These are phyloP conservation scores for Pollachius pollachius DNA, from an alignment of 2,113 vertebrate genomes.

Conservation along the genomic window DNA sequence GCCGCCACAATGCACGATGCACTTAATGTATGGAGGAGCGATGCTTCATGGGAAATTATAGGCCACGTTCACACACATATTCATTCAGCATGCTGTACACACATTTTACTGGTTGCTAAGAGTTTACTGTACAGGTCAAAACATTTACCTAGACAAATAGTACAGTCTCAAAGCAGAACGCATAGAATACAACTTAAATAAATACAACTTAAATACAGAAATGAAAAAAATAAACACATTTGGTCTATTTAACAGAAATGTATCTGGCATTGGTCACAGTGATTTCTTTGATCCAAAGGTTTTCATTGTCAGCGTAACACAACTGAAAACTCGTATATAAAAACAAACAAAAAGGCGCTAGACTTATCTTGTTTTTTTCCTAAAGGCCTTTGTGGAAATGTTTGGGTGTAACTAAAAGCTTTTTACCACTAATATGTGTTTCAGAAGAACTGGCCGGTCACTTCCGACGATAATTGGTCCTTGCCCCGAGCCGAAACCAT, in stretches of 20 bases:
- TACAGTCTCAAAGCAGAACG: constrained; percentile 66
- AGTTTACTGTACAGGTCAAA: constrained; percentile 70
- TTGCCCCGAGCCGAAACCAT: constrained; percentile 42
- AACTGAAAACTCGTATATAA: constrained; percentile 54
- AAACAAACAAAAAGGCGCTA: constrained; percentile 51
- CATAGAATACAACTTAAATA: constrained; percentile 45
- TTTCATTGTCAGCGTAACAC: constrained; percentile 55
- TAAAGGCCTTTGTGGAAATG: too few species aligned
- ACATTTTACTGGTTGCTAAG: constrained; percentile 62
- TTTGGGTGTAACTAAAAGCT: constrained; percentile 33
- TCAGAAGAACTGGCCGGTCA: constrained; percentile 38
- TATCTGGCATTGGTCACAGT: constrained; percentile 77
- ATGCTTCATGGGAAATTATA: constrained; percentile 57
- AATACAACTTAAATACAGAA: constrained; percentile 60
- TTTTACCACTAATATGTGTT: constrained; percentile 16
- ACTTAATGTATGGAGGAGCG: constrained; percentile 63
- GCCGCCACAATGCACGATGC: constrained; percentile 70
- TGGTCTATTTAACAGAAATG: constrained; percentile 50
- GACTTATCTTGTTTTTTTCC: constrained; percentile 19
- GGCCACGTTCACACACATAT: constrained; percentile 67
- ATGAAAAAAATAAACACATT: constrained; percentile 61
- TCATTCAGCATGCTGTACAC: constrained; percentile 79
- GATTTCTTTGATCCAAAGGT: constrained; percentile 69
- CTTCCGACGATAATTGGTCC: constrained; percentile 28
- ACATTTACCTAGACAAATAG: constrained; percentile 72